Percentiles rank a stretch among this genome's conserved stretches.
Conservation (phyloP, 1,140 invertebrate genomes). For the Leptonema lineaticorne region DNA sequence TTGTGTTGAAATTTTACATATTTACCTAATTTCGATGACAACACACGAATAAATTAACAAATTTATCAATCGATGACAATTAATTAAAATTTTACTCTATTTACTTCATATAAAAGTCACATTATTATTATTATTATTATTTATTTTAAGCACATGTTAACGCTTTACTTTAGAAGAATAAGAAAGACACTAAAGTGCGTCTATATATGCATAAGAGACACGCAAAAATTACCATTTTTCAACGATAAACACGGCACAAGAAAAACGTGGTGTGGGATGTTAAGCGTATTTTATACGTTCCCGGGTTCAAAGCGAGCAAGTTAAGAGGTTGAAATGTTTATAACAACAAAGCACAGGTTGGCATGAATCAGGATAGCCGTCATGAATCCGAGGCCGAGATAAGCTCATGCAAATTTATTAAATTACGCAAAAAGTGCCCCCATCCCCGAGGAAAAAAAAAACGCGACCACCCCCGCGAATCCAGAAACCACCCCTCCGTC, state of each 20-base stretch:
- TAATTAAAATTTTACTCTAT: too few species aligned
- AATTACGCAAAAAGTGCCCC: too few species aligned
- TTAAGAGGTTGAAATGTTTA: conserved; percentile 12
- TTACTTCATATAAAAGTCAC: too few species aligned
- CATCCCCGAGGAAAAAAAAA: neutral
- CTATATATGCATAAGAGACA: neutral
- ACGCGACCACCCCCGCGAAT: neutral
- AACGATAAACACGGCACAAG: conserved; percentile 9
- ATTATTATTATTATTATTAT: too few species aligned
- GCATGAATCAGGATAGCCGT: conserved; percentile 7
- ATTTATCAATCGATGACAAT: too few species aligned
- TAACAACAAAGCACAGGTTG: neutral
- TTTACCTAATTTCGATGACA: too few species aligned
- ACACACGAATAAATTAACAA: too few species aligned
- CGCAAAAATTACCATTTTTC: conserved; percentile 13
- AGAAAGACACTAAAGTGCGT: too few species aligned
- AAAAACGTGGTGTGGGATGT: neutral
- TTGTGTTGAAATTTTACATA: too few species aligned
- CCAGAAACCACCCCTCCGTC: neutral
- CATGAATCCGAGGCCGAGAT: conserved; percentile 13
- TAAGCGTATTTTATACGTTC: neutral
- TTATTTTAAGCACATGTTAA: too few species aligned
- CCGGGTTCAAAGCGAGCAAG: neutral
- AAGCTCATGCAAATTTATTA: too few species aligned
- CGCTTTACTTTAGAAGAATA: too few species aligned